Percentiles rank a stretch among this genome's conserved stretches.
Conservation (phyloP, 2,888 invertebrate genomes). For the Balanococcus diminutus region DNA sequence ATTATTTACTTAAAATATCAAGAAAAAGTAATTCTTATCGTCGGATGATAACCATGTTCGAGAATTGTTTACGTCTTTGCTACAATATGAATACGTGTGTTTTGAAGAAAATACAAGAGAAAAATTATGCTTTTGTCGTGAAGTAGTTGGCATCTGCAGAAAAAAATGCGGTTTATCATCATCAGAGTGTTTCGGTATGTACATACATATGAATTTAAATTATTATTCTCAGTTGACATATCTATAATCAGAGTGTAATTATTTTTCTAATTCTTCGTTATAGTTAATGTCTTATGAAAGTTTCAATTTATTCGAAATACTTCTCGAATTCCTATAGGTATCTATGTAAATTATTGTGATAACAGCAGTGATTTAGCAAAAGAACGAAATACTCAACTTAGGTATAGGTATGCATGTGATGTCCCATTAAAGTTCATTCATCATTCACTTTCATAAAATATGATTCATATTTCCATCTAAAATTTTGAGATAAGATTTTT, state of each 20-base stretch:
- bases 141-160: neutral
- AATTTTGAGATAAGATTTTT: too few species aligned
- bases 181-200: slow-evolving; percentile 4
- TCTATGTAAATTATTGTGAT: too few species aligned
- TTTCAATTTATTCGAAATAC: too few species aligned
- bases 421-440: too few species aligned
- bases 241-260: too few species aligned
- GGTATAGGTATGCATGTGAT: too few species aligned
- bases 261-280: neutral
- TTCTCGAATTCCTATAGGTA: too few species aligned
- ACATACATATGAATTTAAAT: neutral
- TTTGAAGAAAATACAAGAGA: neutral
- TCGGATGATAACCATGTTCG: neutral
- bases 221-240: too few species aligned
- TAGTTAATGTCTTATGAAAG: neutral
- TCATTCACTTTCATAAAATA: too few species aligned
- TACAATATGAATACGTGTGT: neutral
- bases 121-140: slow-evolving; percentile 24
- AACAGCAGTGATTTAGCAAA: too few species aligned
- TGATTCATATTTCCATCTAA: too few species aligned
- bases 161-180: slow-evolving; percentile 1
- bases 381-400: too few species aligned
- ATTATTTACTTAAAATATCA: slow-evolving; percentile 20
- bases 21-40: slow-evolving; percentile 28
- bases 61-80: slow-evolving; percentile 11